Evolutionary conservation across 2,888 invertebrate species (phyloP), one percentile per base, ranked within the genome.

Genomic region (Agriopis leucophaearia): DNA sequence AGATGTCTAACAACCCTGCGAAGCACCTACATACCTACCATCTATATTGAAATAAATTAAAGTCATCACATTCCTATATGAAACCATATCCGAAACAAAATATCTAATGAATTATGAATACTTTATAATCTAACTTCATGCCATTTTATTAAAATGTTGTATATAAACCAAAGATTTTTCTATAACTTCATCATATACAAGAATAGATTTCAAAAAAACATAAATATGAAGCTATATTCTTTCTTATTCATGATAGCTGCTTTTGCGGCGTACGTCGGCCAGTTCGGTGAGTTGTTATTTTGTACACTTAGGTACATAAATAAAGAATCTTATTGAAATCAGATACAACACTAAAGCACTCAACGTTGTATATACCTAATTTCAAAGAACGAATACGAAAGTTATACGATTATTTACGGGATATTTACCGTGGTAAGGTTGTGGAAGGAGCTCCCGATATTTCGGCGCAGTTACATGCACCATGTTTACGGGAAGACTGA

Each of bases 51-150:
- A 51, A 51, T 27, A 51, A 51, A 51, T 51, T n/a, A 27, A 51
- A 54, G 15, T 38, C 54, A 54, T 38, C n/a, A 54, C n/a, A 51
- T 51, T 54, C 54, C 38, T 40, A 42, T 15, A 35, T n/a, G 15
- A 36, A 55, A 55, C 55, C 55, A 55, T 55, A 40, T 38, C 54
- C 16, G 54, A 15, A 54, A 40, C 40, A 54, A 54, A 55, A 40
- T 16, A 15, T 16, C 8, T 16, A 15, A 40, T 42, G 40, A 55
- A 40, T 40, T 55, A 36, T 16, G 12, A 55, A 38, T 40, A 55
- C 15, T 40, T n/a, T 38, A 55, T 55, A 42, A 18, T 42, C n/a
- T 42, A n/a, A 56, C 27, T 56, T 42, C 44, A 56, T 42, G 44
- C 56, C 18, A 8, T n/a, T 16, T 55, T 18, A 50, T 27, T 18